Percentiles rank a stretch among this genome's conserved stretches.
These are phyloP conservation scores for Enteromius afrohamiltoni DNA, from an alignment of 2,797 vertebrate species.

Conservation along the genomic window DNA sequence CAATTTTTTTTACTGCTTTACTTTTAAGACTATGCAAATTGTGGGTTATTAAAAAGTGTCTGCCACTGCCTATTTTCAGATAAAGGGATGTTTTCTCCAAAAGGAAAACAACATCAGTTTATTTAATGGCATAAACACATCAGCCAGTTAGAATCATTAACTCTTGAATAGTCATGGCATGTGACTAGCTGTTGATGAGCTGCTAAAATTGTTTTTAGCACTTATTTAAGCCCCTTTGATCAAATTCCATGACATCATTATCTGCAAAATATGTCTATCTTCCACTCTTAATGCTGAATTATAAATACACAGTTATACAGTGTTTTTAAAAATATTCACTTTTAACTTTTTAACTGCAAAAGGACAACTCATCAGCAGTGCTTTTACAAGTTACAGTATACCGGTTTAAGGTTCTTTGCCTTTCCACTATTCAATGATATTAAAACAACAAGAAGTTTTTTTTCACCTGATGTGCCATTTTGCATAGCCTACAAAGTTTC, in stretches of 20 bases:
- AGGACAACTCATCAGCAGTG: not conserved
- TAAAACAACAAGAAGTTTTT: not conserved
- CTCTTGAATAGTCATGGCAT: not conserved
- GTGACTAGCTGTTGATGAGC: not conserved
- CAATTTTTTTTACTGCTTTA: not conserved
- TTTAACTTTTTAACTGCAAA: not conserved
- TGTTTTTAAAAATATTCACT: not conserved
- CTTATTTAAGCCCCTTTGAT: not conserved
- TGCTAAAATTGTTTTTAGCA: not conserved
- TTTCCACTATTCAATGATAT: not conserved
- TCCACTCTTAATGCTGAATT: not conserved
- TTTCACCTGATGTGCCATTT: not conserved
- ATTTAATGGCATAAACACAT: slow-evolving; percentile 5
- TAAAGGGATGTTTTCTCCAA: slow-evolving; percentile 1
- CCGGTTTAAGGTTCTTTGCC: not conserved
- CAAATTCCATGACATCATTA: not conserved
- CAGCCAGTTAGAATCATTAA: slow-evolving; percentile 14
- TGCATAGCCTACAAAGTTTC: not conserved
- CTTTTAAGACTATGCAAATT: not conserved
- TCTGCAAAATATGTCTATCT: not conserved
- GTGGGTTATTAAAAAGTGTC: not conserved
- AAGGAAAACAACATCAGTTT: slow-evolving; percentile 1
- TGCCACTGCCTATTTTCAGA: not conserved
- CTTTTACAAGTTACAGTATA: not conserved
- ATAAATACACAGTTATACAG: not conserved